Percentiles rank a stretch among this genome's conserved stretches.
Evolutionary conservation across 2,888 invertebrate genomes (phyloP).

Genomic region (Zootermopsis nevadensis): DNA sequence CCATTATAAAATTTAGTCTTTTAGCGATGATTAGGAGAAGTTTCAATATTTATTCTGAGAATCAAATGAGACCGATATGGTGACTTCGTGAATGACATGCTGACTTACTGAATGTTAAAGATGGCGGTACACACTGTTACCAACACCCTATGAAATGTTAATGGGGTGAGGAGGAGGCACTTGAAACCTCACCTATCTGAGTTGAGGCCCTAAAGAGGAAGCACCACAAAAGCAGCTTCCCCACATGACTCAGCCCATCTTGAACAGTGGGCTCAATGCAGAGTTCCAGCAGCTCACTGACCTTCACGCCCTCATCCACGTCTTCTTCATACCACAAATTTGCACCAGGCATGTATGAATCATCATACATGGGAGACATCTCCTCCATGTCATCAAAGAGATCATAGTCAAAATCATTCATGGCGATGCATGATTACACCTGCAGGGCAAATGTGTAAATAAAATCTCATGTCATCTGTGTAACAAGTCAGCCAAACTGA

Average conservation of each 20-base stretch:
- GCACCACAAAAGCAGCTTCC: slow-evolving; percentile 57
- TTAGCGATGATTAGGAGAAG: too few species aligned
- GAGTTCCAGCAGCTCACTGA: slow-evolving; percentile 56
- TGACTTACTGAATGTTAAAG: too few species aligned
- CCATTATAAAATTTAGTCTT: too few species aligned
- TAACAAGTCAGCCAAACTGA: too few species aligned
- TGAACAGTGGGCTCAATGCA: slow-evolving; percentile 58
- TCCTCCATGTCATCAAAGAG: slow-evolving; percentile 55
- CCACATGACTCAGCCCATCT: slow-evolving; percentile 57
- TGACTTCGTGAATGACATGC: too few species aligned
- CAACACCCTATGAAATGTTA: too few species aligned
- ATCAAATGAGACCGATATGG: too few species aligned
- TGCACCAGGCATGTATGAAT: slow-evolving; percentile 51
- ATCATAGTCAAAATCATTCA: slow-evolving; percentile 55
- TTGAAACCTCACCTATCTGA: slow-evolving; percentile 56
- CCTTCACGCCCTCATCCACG: slow-evolving; percentile 52
- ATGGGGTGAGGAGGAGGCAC: too few species aligned
- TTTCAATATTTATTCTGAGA: too few species aligned
- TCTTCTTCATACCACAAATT: slow-evolving; percentile 54
- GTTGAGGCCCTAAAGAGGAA: slow-evolving; percentile 57
- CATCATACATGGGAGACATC: slow-evolving; percentile 54
- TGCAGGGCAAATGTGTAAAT: background rate
- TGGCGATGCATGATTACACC: slow-evolving; percentile 37
- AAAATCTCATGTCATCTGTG: too few species aligned
- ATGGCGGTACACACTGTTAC: too few species aligned